Conservation (phyloP, 2,888 invertebrate genomes). For the Galerucella pusilla region DNA sequence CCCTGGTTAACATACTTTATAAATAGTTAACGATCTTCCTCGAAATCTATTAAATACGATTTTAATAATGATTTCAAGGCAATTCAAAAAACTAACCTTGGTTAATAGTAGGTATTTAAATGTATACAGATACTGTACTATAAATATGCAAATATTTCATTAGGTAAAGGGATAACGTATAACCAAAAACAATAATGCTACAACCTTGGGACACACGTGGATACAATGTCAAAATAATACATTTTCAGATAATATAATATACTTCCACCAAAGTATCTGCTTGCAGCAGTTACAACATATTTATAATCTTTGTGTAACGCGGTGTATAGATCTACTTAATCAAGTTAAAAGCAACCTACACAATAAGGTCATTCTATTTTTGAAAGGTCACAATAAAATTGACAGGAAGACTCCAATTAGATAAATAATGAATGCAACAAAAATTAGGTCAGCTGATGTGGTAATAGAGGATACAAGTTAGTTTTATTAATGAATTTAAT, state of each 20-base stretch:
- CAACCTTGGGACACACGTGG: background rate
- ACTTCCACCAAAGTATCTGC: background rate
- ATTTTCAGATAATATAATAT: no score
- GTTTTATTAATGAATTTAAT: slow-evolving; percentile 18
- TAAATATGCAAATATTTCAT: background rate
- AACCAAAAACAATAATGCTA: background rate
- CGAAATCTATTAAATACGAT: slow-evolving; percentile 6
- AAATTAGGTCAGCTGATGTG: slow-evolving; percentile 26
- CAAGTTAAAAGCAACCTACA: background rate
- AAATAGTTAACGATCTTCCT: slow-evolving; percentile 9
- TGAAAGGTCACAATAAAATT: background rate
- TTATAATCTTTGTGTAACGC: no score
- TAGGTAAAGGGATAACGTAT: background rate
- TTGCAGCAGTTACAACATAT: no score
- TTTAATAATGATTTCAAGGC: slow-evolving; percentile 4
- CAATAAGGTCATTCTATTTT: slow-evolving; percentile 3
- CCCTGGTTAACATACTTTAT: background rate
- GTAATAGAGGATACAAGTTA: slow-evolving; percentile 11
- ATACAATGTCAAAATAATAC: background rate
- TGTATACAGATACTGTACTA: background rate
- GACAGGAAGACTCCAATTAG: slow-evolving; percentile 13
- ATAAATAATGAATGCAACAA: slow-evolving; percentile 6
- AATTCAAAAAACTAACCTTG: slow-evolving; percentile 9
- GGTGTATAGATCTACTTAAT: no score
- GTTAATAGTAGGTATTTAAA: background rate